Conservation (phyloP, 2,888 invertebrate genomes). For the Neocrepidodera transversa region DNA sequence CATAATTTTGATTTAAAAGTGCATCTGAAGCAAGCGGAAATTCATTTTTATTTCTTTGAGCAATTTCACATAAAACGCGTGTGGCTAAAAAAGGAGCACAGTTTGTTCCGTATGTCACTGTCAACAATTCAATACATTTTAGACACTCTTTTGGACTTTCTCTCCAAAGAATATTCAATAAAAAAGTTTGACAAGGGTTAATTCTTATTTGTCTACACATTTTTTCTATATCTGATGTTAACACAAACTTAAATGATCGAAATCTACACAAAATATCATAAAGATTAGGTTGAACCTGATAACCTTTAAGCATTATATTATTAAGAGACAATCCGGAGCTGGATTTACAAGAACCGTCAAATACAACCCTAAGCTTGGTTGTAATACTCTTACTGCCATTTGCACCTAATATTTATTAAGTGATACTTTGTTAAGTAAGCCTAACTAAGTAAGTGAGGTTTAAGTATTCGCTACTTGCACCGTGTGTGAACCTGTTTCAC, state of each 20-base stretch:
- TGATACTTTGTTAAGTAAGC: no score
- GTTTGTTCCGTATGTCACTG: not conserved
- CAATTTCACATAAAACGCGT: not conserved
- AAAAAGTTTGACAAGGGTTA: not conserved
- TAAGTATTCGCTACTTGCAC: no score
- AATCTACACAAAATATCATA: slow-evolving; percentile 41
- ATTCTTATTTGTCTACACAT: not conserved
- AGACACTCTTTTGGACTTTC: not conserved
- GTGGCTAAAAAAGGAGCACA: not conserved
- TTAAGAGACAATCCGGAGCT: slow-evolving; percentile 49
- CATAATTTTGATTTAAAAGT: not conserved
- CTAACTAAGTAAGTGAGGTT: no score
- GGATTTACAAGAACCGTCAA: slow-evolving; percentile 46
- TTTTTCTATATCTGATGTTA: not conserved
- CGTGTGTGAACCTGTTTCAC: no score
- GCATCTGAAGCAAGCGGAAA: not conserved
- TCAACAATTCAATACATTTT: not conserved
- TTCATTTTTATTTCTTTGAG: not conserved
- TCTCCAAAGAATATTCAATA: no score
- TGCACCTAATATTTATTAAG: no score
- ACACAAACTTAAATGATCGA: not conserved
- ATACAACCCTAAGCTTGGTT: no score
- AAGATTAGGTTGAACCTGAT: slow-evolving; percentile 46
- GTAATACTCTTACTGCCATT: no score
- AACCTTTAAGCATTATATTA: slow-evolving; percentile 46